phyloP scores from a whole-genome alignment of 1,140 invertebrate species.

The Antheraea mylitta region DNA sequence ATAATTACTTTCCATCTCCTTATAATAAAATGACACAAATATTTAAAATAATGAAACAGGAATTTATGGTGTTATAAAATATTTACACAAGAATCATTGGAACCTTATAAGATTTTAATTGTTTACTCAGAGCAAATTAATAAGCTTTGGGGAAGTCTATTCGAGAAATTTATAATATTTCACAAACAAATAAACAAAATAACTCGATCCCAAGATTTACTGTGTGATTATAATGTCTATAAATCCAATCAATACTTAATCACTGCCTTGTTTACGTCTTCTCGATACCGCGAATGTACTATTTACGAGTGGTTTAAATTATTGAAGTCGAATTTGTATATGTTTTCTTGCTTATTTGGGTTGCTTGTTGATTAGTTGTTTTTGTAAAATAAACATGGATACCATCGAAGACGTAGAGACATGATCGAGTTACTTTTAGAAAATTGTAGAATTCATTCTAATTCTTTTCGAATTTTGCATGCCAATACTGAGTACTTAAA shows the following conservation, averaged over 20 bases:
- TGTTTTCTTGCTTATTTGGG: background rate
- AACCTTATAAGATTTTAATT: no score
- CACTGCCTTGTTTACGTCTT: background rate
- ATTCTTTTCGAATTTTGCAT: no score
- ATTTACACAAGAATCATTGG: no score
- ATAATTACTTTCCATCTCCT: no score
- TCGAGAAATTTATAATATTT: background rate
- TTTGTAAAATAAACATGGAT: background rate
- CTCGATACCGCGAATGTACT: background rate
- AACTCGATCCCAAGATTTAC: background rate
- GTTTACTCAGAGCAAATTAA: no score
- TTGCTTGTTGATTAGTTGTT: slow-evolving; percentile 2
- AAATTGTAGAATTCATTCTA: no score
- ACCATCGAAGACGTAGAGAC: background rate
- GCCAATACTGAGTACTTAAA: no score
- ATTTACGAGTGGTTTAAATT: background rate
- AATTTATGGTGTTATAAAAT: no score
- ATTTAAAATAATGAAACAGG: no score
- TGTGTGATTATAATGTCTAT: background rate
- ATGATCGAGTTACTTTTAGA: background rate
- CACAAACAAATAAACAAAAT: background rate
- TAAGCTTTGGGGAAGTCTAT: background rate
- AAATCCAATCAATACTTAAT: background rate
- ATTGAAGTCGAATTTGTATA: background rate
- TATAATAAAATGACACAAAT: no score